phyloP scores from a whole-genome alignment of 2,888 invertebrate genomes.

The Zhengitettix transpicula region DNA sequence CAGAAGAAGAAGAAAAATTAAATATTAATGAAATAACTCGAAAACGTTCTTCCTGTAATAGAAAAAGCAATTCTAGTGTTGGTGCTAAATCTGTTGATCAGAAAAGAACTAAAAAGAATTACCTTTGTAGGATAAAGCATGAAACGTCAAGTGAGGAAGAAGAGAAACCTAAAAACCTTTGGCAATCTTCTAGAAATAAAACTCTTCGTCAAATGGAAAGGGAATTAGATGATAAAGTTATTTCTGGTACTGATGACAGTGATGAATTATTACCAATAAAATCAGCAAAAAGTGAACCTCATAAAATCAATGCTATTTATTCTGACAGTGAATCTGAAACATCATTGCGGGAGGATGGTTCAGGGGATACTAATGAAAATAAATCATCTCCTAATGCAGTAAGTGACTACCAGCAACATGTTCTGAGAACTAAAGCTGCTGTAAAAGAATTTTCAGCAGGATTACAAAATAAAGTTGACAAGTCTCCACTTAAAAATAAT shows the following conservation, averaged over 20 bases:
- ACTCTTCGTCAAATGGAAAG: constrained; percentile 56
- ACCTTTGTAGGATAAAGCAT: constrained; percentile 23
- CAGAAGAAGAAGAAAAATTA: constrained; percentile 20
- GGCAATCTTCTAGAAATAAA: constrained; percentile 27
- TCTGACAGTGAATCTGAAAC: constrained; percentile 62
- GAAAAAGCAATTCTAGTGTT: constrained; percentile 19
- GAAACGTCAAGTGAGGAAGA: constrained; percentile 42
- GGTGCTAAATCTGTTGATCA: constrained; percentile 16
- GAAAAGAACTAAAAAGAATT: constrained; percentile 18
- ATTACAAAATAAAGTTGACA: constrained; percentile 10
- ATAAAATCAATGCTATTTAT: constrained; percentile 58
- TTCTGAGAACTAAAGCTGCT: constrained; percentile 64
- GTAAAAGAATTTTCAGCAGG: constrained; percentile 61
- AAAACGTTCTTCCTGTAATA: constrained; percentile 23
- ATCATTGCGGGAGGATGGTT: constrained; percentile 33
- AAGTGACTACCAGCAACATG: constrained; percentile 49
- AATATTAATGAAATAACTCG: constrained; percentile 1
- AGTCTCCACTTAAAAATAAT: constrained; percentile 18
- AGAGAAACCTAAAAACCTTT: constrained; percentile 13
- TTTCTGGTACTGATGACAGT: constrained; percentile 52
- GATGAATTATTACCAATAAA: constrained; percentile 49
- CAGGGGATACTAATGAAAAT: constrained; percentile 17
- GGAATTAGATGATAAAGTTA: constrained; percentile 44
- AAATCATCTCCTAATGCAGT: constrained; percentile 36
- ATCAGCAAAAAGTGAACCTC: constrained; percentile 30